Evolutionary conservation across 2,113 vertebrate species (phyloP), one percentile per base, ranked within the genome.

Genomic region (Nycticebus coucang): DNA sequence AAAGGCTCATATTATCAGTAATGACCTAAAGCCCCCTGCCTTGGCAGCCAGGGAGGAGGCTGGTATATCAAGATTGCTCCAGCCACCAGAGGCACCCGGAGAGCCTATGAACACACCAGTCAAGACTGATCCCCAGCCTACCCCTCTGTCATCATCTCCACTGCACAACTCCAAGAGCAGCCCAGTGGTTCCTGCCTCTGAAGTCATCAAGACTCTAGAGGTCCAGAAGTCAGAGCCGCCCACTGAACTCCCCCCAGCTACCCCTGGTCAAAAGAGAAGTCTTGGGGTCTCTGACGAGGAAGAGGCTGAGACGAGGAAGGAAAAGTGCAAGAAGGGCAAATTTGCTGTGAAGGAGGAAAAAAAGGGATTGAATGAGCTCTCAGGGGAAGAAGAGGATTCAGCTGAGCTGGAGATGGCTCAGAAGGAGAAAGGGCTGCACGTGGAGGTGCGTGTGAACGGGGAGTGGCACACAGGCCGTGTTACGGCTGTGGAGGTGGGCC

Each of bases 401-500:
- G 98, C 97, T 53, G 98, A 99, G 86, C 62, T 98, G 87, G 99
- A 98, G 98, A 99, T 98, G 96, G 98, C 98, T 87, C 99, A 99
- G 97, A 99, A 99, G 99, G 99, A 99, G 98, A 99, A 99, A 98
- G 99, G 99, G 60, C 97, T 99, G 24, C 98, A 99, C 0, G 99
- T 99, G 79, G 99, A 99, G 97, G 99, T 99, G 2, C 99, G 99
- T 87, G 99, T 99, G 95, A 99, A 99, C 93, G 99, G 99, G 95
- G 99, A 99, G 93, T 99, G 99, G 99, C 99, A 98, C 97, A 99
- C 99, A 0, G 99, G 99, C 74, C 99, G 99, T 18, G 99, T 99
- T 85, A 99, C 99, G 1, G 98, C 99, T 4, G 99, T 99, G 95
- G 99, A 99, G 97, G 83, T 97, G 11, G 99, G 98, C 97, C 99